Conservation (phyloP, 2,113 vertebrate species). For the Rhadina sibilatrix region DNA sequence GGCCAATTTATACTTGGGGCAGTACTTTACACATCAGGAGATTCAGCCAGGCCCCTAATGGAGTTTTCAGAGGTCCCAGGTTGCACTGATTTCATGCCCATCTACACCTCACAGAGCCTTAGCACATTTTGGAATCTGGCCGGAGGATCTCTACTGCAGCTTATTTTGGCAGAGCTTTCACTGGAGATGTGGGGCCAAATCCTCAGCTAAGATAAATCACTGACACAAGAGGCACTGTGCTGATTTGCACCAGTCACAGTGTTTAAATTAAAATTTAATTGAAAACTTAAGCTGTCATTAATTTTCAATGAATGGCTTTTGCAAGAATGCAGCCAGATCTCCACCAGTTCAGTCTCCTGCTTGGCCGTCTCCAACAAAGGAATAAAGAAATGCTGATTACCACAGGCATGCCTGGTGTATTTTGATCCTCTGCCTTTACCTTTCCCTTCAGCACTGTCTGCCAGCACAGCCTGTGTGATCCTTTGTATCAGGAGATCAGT, state of each 20-base stretch:
- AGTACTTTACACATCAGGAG: background rate
- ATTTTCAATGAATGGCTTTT: conserved; percentile 5
- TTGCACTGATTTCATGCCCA: background rate
- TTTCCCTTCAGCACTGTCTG: background rate
- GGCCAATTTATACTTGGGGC: background rate
- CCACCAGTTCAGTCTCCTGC: background rate
- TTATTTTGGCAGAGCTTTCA: background rate
- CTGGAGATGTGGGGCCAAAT: background rate
- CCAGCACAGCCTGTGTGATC: background rate
- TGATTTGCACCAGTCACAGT: conserved; percentile 24
- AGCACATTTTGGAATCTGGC: background rate
- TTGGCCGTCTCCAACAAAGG: background rate
- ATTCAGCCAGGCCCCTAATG: background rate
- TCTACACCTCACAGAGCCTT: background rate
- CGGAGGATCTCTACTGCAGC: background rate
- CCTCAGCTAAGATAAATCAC: conserved; percentile 33
- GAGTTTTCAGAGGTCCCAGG: background rate
- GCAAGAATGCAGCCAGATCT: conserved; percentile 7
- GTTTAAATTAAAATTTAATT: conserved; percentile 48
- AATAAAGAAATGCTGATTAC: background rate
- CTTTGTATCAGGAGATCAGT: background rate
- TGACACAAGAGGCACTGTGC: background rate
- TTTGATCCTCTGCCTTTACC: background rate
- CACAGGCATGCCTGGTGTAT: background rate
- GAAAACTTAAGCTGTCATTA: conserved; percentile 58